A percentile compares a stretch with the other conserved stretches of the same genome.
phyloP scores from a whole-genome alignment of 2,113 vertebrate genomes.

The Mystacornis crossleyi region DNA sequence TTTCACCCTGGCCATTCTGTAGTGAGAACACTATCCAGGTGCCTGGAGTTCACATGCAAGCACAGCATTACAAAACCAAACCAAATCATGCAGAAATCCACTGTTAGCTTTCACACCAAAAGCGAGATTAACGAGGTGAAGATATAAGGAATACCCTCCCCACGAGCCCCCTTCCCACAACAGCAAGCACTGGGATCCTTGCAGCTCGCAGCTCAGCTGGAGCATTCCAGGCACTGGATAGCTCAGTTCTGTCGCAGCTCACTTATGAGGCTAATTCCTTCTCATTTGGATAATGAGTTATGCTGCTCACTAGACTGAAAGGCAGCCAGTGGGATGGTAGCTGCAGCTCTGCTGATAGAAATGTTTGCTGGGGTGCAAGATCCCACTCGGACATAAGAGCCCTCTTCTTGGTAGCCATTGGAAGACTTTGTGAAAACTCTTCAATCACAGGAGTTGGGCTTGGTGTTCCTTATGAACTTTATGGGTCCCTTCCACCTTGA shows the following conservation, averaged over 20 bases:
- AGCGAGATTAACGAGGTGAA: not conserved
- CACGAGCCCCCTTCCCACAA: not conserved
- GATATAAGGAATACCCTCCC: not conserved
- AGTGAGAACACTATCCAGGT: not conserved
- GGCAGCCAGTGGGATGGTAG: not conserved
- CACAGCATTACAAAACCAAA: not conserved
- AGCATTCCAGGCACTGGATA: slow-evolving; percentile 3
- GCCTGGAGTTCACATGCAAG: slow-evolving; percentile 17
- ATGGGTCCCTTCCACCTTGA: not conserved
- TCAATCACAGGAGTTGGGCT: not conserved
- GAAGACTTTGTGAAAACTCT: not conserved
- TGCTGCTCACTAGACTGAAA: not conserved
- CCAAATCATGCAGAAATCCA: not conserved
- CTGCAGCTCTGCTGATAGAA: not conserved
- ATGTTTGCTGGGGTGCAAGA: not conserved
- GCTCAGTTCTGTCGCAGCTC: not conserved
- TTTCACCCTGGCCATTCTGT: not conserved
- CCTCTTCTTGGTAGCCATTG: not conserved
- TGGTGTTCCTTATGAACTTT: not conserved
- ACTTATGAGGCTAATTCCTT: not conserved
- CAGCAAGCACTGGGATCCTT: not conserved
- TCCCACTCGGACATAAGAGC: not conserved
- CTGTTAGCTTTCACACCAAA: not conserved
- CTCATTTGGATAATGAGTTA: not conserved
- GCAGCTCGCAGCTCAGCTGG: not conserved